Conservation (phyloP, 2,797 vertebrate genomes). For the Xiphophorus birchmanni region DNA sequence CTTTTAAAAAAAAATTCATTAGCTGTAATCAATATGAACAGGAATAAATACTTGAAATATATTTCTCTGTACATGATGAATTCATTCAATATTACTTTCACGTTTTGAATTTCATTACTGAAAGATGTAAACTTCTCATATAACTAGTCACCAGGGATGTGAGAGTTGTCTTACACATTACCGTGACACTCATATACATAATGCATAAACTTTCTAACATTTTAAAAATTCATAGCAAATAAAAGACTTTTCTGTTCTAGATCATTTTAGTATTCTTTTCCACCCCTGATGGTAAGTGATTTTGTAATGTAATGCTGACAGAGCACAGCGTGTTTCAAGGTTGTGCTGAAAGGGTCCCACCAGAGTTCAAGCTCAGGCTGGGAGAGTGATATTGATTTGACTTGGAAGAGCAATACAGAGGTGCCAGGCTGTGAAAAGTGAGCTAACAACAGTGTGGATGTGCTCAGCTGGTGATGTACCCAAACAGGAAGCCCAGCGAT, state of each 20-base stretch:
- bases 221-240: neutral
- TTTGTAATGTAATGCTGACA: constrained; percentile 36
- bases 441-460: constrained; percentile 33
- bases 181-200: neutral
- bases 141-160: neutral
- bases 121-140: neutral
- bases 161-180: neutral
- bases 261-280: constrained; percentile 27
- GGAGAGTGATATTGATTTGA: constrained; percentile 48
- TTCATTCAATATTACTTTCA: neutral
- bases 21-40: neutral
- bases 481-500: constrained; percentile 35
- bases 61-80: neutral
- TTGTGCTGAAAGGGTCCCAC: constrained; percentile 33
- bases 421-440: constrained; percentile 32
- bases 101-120: neutral
- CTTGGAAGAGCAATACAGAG: constrained; percentile 26
- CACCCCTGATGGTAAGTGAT: neutral
- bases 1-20: neutral
- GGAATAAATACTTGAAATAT: neutral
- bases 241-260: neutral
- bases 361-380: constrained; percentile 31
- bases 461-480: constrained; percentile 37
- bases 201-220: constrained; percentile 2
- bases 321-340: constrained; percentile 41